These are phyloP conservation scores for Coenonympha arcania DNA, from an alignment of 2,888 invertebrate genomes.

Conservation along the genomic window DNA sequence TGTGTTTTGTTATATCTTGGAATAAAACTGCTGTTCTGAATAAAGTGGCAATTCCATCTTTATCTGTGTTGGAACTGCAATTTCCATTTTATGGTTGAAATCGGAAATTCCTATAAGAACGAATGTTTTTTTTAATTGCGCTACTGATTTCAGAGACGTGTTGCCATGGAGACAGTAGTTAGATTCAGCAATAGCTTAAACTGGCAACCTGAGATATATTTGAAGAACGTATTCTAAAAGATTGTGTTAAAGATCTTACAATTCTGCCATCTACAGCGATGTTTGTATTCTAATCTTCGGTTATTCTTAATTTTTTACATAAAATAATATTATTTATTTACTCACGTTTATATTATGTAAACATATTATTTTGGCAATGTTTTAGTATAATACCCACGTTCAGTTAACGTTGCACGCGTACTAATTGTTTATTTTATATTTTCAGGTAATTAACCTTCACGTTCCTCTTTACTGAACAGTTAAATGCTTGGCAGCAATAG, in stretches of 20 bases:
- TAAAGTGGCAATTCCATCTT: no score
- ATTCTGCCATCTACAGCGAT: neutral
- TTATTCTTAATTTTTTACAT: conserved; percentile 6
- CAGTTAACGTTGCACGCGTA: conserved; percentile 24
- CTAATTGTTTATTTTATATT: conserved; percentile 61
- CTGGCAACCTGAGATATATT: no score
- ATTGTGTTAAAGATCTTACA: neutral
- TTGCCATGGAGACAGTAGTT: neutral
- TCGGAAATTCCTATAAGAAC: no score
- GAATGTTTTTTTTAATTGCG: no score
- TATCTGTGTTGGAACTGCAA: no score
- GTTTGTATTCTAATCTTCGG: neutral
- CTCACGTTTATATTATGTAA: conserved; percentile 31
- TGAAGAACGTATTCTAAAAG: no score
- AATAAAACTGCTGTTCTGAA: no score
- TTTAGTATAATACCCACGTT: conserved; percentile 14
- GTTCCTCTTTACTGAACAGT: conserved; percentile 59
- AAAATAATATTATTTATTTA: conserved; percentile 13
- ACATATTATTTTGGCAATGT: conserved; percentile 20
- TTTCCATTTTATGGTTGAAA: no score
- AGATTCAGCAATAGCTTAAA: no score
- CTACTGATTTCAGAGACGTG: no score
- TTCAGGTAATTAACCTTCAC: conserved; percentile 73
- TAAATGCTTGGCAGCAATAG: conserved; percentile 63
- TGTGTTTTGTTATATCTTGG: no score